These are phyloP conservation scores for Hemitrygon akajei DNA, from an alignment of 2,797 vertebrate species.

Conservation along the genomic window DNA sequence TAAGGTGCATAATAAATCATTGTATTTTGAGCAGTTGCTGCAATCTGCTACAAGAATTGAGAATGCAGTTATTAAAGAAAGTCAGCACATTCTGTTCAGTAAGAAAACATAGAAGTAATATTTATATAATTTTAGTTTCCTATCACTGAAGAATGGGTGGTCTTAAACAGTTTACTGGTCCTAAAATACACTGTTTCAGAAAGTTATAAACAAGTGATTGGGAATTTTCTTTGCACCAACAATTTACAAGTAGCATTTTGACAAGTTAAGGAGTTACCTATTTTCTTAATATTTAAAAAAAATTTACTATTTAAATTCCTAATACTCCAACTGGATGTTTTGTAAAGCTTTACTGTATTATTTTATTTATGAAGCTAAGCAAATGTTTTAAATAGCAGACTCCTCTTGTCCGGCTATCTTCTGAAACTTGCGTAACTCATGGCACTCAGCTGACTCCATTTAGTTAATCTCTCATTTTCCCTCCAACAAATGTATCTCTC, in stretches of 20 bases:
- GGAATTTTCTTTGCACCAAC: background rate
- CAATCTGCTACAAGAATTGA: background rate
- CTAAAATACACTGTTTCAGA: background rate
- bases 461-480: background rate
- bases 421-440: background rate
- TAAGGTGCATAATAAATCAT: background rate
- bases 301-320: too few relatives aligned
- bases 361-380: background rate
- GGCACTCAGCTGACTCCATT: background rate
- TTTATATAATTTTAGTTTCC: background rate
- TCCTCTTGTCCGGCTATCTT: background rate
- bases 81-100: background rate
- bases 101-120: background rate
- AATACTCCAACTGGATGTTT: background rate
- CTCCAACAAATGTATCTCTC: background rate
- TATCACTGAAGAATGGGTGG: background rate
- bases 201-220: background rate
- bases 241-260: background rate
- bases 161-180: background rate
- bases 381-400: background rate
- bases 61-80: background rate
- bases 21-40: background rate
- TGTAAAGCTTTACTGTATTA: background rate
- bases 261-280: background rate
- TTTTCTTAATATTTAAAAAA: background rate